Conservation (phyloP, 2,888 invertebrate genomes). For the Lithophane ornitopus region DNA sequence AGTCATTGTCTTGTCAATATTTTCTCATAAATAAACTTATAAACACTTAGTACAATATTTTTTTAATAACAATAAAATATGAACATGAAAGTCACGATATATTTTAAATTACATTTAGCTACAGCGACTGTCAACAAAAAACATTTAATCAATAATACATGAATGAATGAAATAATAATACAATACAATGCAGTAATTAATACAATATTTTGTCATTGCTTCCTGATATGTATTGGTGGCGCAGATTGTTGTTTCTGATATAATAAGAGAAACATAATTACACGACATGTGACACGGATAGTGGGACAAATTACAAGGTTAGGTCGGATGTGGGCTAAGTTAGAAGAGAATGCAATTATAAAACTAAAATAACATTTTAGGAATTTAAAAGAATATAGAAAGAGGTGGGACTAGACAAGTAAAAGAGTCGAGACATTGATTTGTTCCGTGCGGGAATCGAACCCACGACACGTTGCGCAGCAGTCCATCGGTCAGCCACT, state of each 20-base stretch:
- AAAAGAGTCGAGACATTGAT: background rate
- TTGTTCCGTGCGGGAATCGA: too few species aligned
- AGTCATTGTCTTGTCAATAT: too few species aligned
- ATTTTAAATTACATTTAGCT: conserved; percentile 23
- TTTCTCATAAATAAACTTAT: background rate
- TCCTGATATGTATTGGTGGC: conserved; percentile 52
- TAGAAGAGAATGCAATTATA: background rate
- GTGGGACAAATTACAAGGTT: conserved; percentile 77
- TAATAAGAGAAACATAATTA: conserved; percentile 79
- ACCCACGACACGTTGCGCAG: too few species aligned
- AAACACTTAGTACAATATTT: background rate
- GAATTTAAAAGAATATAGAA: background rate
- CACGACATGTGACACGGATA: conserved; percentile 77
- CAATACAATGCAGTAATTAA: conserved; percentile 44
- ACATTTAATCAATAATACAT: conserved; percentile 24
- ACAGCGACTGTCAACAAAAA: conserved; percentile 21
- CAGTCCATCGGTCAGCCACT: too few species aligned
- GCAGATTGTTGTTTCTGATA: conserved; percentile 74
- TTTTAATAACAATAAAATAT: background rate
- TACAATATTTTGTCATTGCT: conserved; percentile 47
- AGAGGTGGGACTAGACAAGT: background rate
- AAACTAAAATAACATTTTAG: background rate
- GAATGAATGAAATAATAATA: conserved; percentile 41
- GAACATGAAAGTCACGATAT: background rate
- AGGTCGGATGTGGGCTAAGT: conserved; percentile 45